A percentile compares a stretch with the other conserved stretches of the same genome.
Conservation (phyloP, 2,113 vertebrate genomes). For the Nesogale talazaci region DNA sequence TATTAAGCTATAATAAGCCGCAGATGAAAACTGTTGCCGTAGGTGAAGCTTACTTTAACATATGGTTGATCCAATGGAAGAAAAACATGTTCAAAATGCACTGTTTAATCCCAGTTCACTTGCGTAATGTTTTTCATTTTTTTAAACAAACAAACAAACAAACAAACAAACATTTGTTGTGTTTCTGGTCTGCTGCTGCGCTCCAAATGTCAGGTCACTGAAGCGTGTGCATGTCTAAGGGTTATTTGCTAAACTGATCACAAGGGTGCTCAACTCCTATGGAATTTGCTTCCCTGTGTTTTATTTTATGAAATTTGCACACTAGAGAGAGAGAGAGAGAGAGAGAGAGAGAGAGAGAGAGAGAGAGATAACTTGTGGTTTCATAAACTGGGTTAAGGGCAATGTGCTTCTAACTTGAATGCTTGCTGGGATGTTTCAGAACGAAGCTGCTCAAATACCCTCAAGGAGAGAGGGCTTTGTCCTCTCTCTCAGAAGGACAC, state of each 20-base stretch:
- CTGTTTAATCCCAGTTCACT: slow-evolving; percentile 78
- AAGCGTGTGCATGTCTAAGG: not conserved
- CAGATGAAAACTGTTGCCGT: slow-evolving; percentile 82
- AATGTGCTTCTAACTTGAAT: slow-evolving; percentile 75
- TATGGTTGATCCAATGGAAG: slow-evolving; percentile 83
- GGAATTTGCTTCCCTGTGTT: slow-evolving; percentile 70
- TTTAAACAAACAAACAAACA: no score
- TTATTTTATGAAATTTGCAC: slow-evolving; percentile 70
- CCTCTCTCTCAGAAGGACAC: not conserved
- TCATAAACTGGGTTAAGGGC: slow-evolving; percentile 76
- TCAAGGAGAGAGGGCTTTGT: slow-evolving; percentile 20
- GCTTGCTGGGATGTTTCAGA: slow-evolving; percentile 65
- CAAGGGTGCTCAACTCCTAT: slow-evolving; percentile 37
- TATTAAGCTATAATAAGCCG: slow-evolving; percentile 85
- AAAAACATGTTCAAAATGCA: slow-evolving; percentile 81
- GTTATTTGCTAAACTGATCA: slow-evolving; percentile 43
- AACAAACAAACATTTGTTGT: not conserved
- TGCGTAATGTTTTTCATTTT: slow-evolving; percentile 60
- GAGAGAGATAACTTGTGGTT: slow-evolving; percentile 81
- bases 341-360: slow-evolving; percentile 79
- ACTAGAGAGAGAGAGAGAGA: slow-evolving; percentile 79
- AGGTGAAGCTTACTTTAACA: slow-evolving; percentile 86
- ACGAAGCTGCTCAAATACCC: not conserved
- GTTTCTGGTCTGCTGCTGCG: slow-evolving; percentile 76
- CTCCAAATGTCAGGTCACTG: slow-evolving; percentile 67